These are phyloP conservation scores for Plutomurus gul DNA, from an alignment of 1,140 invertebrate genomes.

Conservation along the genomic window DNA sequence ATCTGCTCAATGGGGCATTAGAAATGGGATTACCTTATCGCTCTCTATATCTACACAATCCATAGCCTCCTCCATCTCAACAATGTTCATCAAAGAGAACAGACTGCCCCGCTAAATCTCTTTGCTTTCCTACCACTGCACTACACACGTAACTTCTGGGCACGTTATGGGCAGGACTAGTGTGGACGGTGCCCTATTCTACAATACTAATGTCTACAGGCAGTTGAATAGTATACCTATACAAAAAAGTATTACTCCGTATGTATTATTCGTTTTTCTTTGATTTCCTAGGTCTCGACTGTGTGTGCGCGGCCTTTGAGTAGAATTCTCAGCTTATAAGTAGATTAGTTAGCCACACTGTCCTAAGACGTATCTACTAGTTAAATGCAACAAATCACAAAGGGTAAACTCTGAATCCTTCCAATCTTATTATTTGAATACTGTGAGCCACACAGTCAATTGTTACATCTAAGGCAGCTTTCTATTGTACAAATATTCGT, in stretches of 20 bases:
- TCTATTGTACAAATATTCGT: too few relatives aligned
- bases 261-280: too few relatives aligned
- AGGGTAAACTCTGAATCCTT: conserved; percentile 16
- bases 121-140: not conserved
- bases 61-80: not conserved
- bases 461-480: too few relatives aligned
- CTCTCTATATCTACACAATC: not conserved
- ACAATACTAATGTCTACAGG: too few relatives aligned
- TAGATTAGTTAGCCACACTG: conserved; percentile 18
- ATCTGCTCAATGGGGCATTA: conserved; percentile 38
- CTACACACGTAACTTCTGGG: too few relatives aligned
- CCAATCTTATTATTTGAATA: conserved; percentile 14
- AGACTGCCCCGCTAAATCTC: not conserved
- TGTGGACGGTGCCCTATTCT: too few relatives aligned
- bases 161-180: too few relatives aligned
- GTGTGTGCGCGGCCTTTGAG: too few relatives aligned
- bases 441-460: not conserved
- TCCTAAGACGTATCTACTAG: not conserved
- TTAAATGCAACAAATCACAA: not conserved
- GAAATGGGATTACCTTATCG: conserved; percentile 39
- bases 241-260: too few relatives aligned
- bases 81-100: not conserved
- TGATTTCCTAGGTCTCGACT: too few relatives aligned
- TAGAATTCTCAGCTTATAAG: conserved; percentile 1
- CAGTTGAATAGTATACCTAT: too few relatives aligned